Conservation (phyloP, 2,888 invertebrate species). For the Ichneumoninae sp. region DNA sequence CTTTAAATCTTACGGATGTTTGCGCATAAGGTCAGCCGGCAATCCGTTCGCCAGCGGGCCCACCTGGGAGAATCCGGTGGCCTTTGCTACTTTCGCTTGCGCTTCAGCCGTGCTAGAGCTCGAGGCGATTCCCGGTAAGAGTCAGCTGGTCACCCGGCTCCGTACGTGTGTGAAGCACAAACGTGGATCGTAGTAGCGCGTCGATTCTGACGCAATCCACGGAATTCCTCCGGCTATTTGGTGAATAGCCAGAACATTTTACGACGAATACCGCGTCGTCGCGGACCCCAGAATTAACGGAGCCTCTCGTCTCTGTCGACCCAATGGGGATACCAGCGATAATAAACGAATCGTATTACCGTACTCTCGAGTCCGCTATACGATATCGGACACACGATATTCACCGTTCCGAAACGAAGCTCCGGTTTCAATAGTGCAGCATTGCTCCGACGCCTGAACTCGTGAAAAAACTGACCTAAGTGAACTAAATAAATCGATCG, state of each 20-base stretch:
- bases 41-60: neutral
- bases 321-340: neutral
- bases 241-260: constrained; percentile 74
- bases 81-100: constrained; percentile 41
- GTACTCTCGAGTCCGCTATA: neutral
- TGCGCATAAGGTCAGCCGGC: constrained; percentile 33
- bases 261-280: constrained; percentile 66
- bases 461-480: neutral
- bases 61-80: neutral
- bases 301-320: neutral
- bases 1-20: neutral
- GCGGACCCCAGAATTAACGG: constrained; percentile 13
- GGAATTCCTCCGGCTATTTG: constrained; percentile 71
- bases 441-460: neutral
- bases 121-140: constrained; percentile 32
- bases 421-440: constrained; percentile 13
- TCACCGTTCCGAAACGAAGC: neutral
- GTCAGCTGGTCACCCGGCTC: constrained; percentile 48
- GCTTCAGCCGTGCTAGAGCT: neutral
- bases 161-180: neutral
- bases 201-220: constrained; percentile 74
- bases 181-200: constrained; percentile 9
- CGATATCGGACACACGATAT: constrained; percentile 8
- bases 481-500: neutral
- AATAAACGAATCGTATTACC: constrained; percentile 10